Evolutionary conservation across 2,797 vertebrate genomes (phyloP), one percentile per base, ranked within the genome.

Genomic region (Sebastes baramenuke): DNA sequence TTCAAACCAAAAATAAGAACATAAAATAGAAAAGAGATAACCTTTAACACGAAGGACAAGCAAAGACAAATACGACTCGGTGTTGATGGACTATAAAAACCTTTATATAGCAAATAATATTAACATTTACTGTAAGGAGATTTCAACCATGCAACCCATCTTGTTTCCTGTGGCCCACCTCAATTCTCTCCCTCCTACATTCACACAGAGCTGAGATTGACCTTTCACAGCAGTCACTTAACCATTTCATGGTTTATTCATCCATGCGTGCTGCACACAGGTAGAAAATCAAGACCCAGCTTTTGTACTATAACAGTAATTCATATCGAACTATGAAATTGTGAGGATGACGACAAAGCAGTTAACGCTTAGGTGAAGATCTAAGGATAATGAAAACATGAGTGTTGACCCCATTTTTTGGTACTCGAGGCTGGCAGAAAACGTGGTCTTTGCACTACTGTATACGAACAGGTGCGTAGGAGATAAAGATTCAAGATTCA

Each of bases 191-290:
- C 24, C 56, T 61, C 32, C 25, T 36, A 49, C 69, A 58, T 32
- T 80, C 67, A 77, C 70, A 74, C 76, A 65, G 66, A 62, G 62
- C 71, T 62, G 11, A 77, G 22, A 75, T 71, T 84, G 79, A 90
- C 79, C 87, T 86, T 88, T 88, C 49, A 30, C 72, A 78, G 75
- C 73, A 61, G 67, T 36, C 25, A 58, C 54, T 75, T 72, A 64
- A 36, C 49, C 79, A 79, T 91, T 89, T 87, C 81, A 85, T 0
- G 2, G 27, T 84, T 64, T 52, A 61, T 69, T 71, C 27, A 79
- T 77, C 70, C 59, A 56, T 25, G 54, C 27, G 34, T 5, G 58
- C 32, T 65, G 54, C 66, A 75, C 58, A 73, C 60, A 79, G 74
- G 81, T 74, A 80, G 46, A 77, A 73, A 69, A 87, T 68, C 67